phyloP scores from a whole-genome alignment of 2,888 invertebrate species.

The Coleophora flavipennella region DNA sequence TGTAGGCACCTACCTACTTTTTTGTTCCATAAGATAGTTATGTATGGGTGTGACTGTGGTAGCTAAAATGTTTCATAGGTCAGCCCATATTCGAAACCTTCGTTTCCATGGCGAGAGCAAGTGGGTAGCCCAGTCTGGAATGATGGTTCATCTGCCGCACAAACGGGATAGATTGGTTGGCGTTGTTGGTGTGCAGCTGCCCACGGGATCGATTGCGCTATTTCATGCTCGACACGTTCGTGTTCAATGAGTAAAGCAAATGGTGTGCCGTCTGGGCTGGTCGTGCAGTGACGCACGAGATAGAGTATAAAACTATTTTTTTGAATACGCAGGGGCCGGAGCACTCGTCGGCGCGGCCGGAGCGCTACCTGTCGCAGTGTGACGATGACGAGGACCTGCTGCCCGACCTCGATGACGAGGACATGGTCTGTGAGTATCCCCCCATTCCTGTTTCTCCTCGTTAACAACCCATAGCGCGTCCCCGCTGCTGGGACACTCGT shows the following conservation, averaged over 20 bases:
- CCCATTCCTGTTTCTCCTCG: too few species aligned
- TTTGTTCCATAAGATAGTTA: too few species aligned
- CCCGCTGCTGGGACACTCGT: constrained; percentile 80
- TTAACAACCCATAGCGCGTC: too few species aligned
- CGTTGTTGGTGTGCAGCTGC: too few species aligned
- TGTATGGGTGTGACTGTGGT: too few species aligned
- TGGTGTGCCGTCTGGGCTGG: not conserved
- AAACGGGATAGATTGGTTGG: too few species aligned
- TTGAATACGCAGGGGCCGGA: constrained; percentile 73
- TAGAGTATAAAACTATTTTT: not conserved
- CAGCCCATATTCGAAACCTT: constrained; percentile 77
- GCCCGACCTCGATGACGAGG: constrained; percentile 73
- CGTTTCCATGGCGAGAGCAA: constrained; percentile 82
- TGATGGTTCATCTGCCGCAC: constrained; percentile 86
- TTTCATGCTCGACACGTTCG: too few species aligned
- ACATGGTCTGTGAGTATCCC: constrained; percentile 42
- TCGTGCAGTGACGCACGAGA: not conserved
- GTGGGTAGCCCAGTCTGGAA: constrained; percentile 85
- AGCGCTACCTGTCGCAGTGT: constrained; percentile 75
- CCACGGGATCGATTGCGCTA: too few species aligned
- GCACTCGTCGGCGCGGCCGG: constrained; percentile 76
- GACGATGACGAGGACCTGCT: constrained; percentile 78
- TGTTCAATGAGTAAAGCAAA: too few species aligned
- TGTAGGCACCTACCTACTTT: too few species aligned
- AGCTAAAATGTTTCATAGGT: too few species aligned